Evolutionary conservation across 1,140 invertebrate species (phyloP).

Genomic region (Zaprionus vittiger): DNA sequence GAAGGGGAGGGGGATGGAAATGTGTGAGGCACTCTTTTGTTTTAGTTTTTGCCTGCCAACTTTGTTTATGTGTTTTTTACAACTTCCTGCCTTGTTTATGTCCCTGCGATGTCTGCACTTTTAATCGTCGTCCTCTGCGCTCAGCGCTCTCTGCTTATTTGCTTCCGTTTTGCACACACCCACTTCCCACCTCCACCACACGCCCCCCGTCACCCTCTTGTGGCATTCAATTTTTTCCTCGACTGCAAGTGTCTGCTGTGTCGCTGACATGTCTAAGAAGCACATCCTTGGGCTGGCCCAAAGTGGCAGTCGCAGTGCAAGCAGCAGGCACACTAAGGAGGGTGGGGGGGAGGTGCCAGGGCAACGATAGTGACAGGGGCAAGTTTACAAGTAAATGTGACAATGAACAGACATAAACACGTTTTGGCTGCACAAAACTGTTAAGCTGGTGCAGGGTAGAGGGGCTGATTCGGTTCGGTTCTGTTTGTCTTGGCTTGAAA

Average conservation of each 20-base stretch:
- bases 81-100: constrained; percentile 67
- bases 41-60: constrained; percentile 56
- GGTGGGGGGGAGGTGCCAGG: neutral
- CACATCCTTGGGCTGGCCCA: constrained; percentile 49
- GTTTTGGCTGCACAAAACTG: constrained; percentile 65
- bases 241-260: constrained; percentile 51
- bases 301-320: constrained; percentile 53
- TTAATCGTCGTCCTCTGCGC: constrained; percentile 41
- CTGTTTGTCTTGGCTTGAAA: constrained; percentile 55
- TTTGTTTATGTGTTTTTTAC: constrained; percentile 61
- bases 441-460: constrained; percentile 31
- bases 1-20: neutral
- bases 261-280: constrained; percentile 69
- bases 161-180: constrained; percentile 52
- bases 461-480: neutral
- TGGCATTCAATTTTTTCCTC: constrained; percentile 56
- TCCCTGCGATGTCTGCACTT: constrained; percentile 63
- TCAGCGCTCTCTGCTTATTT: constrained; percentile 51
- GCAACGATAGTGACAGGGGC: constrained; percentile 13
- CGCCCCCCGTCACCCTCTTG: neutral
- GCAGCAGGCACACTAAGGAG: constrained; percentile 8
- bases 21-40: constrained; percentile 41
- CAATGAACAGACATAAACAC: constrained; percentile 73
- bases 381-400: constrained; percentile 70
- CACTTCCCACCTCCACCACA: neutral